Evolutionary conservation across 2,797 vertebrate species (phyloP).

Genomic region (Sebastes wilsoni): DNA sequence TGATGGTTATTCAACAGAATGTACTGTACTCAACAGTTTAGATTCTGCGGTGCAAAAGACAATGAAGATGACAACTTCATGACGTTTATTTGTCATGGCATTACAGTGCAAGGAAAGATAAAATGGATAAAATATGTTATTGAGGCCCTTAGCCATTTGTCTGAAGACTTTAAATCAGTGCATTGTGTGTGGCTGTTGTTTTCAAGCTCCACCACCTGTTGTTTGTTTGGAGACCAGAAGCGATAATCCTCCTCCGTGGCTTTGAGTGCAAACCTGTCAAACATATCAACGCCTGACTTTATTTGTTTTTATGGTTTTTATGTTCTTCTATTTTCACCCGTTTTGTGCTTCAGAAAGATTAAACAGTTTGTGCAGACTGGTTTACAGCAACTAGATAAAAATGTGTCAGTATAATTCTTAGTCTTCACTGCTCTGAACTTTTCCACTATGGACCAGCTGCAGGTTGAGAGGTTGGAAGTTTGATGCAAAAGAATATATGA

Average conservation of each 20-base stretch:
- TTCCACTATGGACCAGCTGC: neutral
- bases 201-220: constrained; percentile 20
- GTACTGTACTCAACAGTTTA: neutral
- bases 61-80: neutral
- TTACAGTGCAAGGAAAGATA: neutral
- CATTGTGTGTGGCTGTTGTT: neutral
- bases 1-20: neutral
- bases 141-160: neutral
- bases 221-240: constrained; percentile 7
- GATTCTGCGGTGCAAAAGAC: neutral
- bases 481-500: neutral
- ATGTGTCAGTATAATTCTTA: neutral
- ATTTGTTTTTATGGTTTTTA: neutral
- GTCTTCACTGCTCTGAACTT: neutral
- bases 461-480: neutral
- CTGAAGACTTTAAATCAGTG: neutral
- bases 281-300: neutral
- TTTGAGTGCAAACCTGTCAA: neutral
- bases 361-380: neutral
- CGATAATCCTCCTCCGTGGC: neutral
- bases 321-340: neutral
- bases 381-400: neutral
- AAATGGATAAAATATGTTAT: neutral
- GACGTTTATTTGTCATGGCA: no score
- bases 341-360: neutral